Percentiles rank a stretch among this genome's conserved stretches.
These are phyloP conservation scores for Drosophila erecta DNA, from an alignment of 1,140 invertebrate species.

Conservation along the genomic window DNA sequence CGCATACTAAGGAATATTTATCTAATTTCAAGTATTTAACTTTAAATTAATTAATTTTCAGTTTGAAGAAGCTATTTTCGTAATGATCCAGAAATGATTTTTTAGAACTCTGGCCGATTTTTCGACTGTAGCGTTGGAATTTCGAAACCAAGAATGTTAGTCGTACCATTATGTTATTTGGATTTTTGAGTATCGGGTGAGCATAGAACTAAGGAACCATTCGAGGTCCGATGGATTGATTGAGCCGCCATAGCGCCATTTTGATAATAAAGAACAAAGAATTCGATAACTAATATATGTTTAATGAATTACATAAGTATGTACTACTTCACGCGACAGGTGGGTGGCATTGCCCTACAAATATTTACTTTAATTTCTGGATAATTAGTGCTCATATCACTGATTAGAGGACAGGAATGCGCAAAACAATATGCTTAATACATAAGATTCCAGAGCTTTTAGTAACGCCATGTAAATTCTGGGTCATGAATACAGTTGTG, in stretches of 20 bases:
- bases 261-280: slow-evolving; percentile 30
- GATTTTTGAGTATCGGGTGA: slow-evolving; percentile 15
- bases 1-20: too few relatives aligned
- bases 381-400: slow-evolving; percentile 53
- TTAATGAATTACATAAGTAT: slow-evolving; percentile 26
- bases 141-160: not conserved
- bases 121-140: not conserved
- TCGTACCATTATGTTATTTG: not conserved
- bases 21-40: too few relatives aligned
- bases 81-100: not conserved
- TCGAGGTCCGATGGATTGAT: slow-evolving; percentile 1
- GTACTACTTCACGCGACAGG: slow-evolving; percentile 27
- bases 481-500: slow-evolving; percentile 42
- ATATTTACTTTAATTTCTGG: slow-evolving; percentile 60
- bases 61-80: too few relatives aligned
- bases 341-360: slow-evolving; percentile 46
- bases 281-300: slow-evolving; percentile 27
- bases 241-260: slow-evolving; percentile 26
- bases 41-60: too few relatives aligned
- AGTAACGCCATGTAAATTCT: slow-evolving; percentile 52
- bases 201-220: slow-evolving; percentile 4
- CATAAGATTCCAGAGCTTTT: slow-evolving; percentile 53
- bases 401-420: slow-evolving; percentile 48
- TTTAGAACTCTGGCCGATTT: not conserved
- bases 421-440: slow-evolving; percentile 53